Evolutionary conservation across 2,888 invertebrate genomes (phyloP), one percentile per base, ranked within the genome.

Genomic region (Lithophane ornitopus): DNA sequence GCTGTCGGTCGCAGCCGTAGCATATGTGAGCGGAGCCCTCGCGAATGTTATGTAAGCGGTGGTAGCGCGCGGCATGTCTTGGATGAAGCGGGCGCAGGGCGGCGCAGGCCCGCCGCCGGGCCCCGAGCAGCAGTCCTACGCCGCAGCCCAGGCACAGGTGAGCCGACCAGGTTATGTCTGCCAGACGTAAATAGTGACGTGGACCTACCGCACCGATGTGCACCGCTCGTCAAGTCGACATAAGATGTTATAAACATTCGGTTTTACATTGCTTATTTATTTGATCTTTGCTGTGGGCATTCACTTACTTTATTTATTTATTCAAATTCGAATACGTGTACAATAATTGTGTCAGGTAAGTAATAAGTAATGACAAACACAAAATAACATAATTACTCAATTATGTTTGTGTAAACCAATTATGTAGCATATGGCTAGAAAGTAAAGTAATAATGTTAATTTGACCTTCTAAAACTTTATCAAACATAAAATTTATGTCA

Each of bases 31-130:
- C 90, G 86, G 87, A 81, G 89, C 86, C 88, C 88, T 90, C 81
- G 90, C 93, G 92, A 94, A 95, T 95, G 96, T 96, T 96, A 96
- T 95, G 94, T 96, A 96, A 96, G 94, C 86, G 90, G 90, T 90
- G 89, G 89, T 93, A 94, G 91, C 82, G 82, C 84, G 85, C 87
- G 91, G 89, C 87, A 97, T 97, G 96, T 96, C 96, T 92, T 97
- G 96, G 96, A 95, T 93, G 94, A 95, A 96, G 91, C 94, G 95
- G 90, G 88, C 91, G 80, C 90, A 93, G 92, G 89, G 93, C 87
- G 87, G 92, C 90, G 87, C 92, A 87, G 88, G 88, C 76, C 88
- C 89, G 74, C 90, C 90, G 78, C 88, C 91, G 79, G 88, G 91
- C 79, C 87, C 91, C 82, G 95, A 93, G 76, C 93, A 91, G 85